Evolutionary conservation across 2,113 vertebrate genomes (phyloP).

Genomic region (Poecilia latipinna): DNA sequence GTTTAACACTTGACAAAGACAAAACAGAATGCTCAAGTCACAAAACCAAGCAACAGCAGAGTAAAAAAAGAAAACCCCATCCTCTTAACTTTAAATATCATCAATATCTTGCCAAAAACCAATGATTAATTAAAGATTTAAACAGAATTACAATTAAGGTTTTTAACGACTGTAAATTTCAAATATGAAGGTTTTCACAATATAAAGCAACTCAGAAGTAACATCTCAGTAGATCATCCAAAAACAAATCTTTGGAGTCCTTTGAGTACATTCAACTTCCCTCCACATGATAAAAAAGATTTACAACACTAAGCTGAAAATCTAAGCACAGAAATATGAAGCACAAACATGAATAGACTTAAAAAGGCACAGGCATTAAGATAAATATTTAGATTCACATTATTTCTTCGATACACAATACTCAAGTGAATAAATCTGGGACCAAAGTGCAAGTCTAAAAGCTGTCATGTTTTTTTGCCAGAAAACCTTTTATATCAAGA

Average conservation of each 20-base stretch:
- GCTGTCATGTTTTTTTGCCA: conserved; percentile 4
- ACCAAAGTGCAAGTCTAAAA: conserved; percentile 49
- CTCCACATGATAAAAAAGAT: conserved; percentile 21
- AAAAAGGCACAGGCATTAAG: conserved; percentile 59
- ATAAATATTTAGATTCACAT: conserved; percentile 47
- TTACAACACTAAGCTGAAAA: conserved; percentile 26
- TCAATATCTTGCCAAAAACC: background rate
- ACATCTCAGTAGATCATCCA: background rate
- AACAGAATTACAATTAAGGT: conserved; percentile 28
- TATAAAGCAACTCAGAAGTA: background rate
- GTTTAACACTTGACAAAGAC: conserved; percentile 21
- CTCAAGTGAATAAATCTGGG: conserved; percentile 2
- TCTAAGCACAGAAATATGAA: conserved; percentile 26
- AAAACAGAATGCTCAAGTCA: conserved; percentile 40
- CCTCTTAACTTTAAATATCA: conserved; percentile 2
- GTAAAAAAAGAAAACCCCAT: background rate
- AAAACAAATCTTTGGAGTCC: conserved; percentile 37
- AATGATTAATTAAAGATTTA: background rate
- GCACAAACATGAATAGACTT: conserved; percentile 29
- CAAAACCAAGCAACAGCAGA: conserved; percentile 23
- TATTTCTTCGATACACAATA: conserved; percentile 25
- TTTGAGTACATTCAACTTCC: conserved; percentile 27
- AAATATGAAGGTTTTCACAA: conserved; percentile 6
- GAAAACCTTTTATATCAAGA: conserved; percentile 2
- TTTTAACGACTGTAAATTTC: background rate